Conservation (phyloP, 1,140 invertebrate genomes). For the Pentalonia nigronervosa region DNA sequence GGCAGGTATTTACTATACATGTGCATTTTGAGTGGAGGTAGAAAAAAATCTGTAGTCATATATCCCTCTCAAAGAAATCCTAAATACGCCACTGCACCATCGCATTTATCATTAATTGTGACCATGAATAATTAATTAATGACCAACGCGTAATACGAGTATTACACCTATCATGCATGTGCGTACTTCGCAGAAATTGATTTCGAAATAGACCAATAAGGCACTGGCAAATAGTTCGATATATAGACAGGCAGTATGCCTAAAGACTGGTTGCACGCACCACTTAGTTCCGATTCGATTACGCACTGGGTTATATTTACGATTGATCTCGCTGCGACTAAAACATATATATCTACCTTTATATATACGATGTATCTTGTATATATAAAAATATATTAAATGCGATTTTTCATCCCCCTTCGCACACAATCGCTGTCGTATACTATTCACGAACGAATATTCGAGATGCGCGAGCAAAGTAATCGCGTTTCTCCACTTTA, state of each 20-base stretch:
- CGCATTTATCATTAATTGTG: too few species aligned
- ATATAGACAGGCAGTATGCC: background rate
- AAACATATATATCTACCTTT: background rate
- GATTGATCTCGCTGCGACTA: background rate
- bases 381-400: background rate
- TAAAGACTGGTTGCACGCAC: background rate
- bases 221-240: background rate
- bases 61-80: too few species aligned
- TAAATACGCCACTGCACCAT: too few species aligned
- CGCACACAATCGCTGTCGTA: background rate
- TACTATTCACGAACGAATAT: background rate
- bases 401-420: background rate
- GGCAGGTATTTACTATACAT: too few species aligned
- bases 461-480: background rate
- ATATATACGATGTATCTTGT: background rate
- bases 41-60: too few species aligned
- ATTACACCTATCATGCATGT: background rate
- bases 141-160: too few species aligned
- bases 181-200: background rate
- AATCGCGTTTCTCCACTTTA: slow-evolving; percentile 2
- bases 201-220: background rate
- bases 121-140: too few species aligned
- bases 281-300: background rate
- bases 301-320: background rate
- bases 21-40: too few species aligned